Evolutionary conservation across 1,140 invertebrate species (phyloP).

Genomic region (Pygmarrhopalites habei): DNA sequence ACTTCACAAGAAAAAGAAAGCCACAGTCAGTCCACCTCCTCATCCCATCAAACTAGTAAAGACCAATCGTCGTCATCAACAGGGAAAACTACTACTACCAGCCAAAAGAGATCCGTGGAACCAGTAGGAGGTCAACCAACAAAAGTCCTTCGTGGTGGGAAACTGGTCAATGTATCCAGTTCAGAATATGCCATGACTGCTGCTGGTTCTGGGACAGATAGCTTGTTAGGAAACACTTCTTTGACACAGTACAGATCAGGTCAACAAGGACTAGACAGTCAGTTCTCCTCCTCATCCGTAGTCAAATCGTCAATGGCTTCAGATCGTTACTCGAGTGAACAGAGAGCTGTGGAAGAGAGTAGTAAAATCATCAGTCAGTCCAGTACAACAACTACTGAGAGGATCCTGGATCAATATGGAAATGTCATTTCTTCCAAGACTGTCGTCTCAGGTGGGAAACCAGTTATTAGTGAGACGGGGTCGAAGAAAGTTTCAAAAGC

Average conservation of each 20-base stretch:
- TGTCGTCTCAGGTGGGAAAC: background rate
- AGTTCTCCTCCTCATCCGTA: background rate
- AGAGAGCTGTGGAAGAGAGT: background rate
- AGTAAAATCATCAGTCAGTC: background rate
- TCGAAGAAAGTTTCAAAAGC: conserved; percentile 4
- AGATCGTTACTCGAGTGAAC: background rate
- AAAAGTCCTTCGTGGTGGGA: conserved; percentile 29
- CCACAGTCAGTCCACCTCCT: background rate
- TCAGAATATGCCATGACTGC: background rate
- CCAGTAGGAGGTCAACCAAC: background rate
- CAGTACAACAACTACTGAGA: background rate
- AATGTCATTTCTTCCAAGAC: background rate
- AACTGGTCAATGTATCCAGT: conserved; percentile 19
- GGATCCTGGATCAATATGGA: conserved; percentile 10
- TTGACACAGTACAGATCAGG: too few species aligned
- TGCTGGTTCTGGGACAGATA: background rate
- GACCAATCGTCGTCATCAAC: background rate
- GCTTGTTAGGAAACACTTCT: too few species aligned
- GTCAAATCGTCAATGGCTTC: background rate
- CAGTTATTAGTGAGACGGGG: background rate
- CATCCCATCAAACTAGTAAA: background rate
- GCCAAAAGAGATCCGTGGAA: background rate
- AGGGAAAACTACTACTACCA: background rate
- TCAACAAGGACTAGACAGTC: background rate
- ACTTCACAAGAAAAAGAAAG: background rate